These are phyloP conservation scores for Sminthurinus aureus DNA, from an alignment of 2,888 invertebrate species.

Conservation along the genomic window DNA sequence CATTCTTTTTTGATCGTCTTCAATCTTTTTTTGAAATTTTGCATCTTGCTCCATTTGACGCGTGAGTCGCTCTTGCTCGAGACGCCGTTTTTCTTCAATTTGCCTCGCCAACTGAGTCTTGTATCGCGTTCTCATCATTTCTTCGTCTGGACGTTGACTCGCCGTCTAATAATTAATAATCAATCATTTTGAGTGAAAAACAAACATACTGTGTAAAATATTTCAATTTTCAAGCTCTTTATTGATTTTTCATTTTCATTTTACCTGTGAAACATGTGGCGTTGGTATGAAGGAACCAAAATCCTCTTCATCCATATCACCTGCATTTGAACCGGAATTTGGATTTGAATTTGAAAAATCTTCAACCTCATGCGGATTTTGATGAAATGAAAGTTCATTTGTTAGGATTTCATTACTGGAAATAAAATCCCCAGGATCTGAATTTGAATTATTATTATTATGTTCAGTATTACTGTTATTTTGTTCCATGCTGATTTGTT, in stretches of 20 bases:
- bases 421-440: too few species aligned
- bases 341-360: too few species aligned
- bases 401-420: too few species aligned
- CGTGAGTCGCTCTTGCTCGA: constrained; percentile 44
- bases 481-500: too few species aligned
- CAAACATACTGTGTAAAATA: neutral
- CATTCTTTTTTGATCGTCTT: constrained; percentile 50
- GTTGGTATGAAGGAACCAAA: neutral
- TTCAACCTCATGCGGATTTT: too few species aligned
- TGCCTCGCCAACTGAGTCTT: constrained; percentile 44
- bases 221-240: neutral
- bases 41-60: constrained; percentile 49
- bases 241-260: neutral
- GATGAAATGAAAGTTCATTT: too few species aligned
- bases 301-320: neutral
- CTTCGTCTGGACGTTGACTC: constrained; percentile 30
- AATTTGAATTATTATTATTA: too few species aligned
- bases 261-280: constrained; percentile 22
- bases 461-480: too few species aligned
- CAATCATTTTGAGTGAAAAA: too few species aligned
- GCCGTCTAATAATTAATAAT: constrained; percentile 24
- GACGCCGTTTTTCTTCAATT: constrained; percentile 48
- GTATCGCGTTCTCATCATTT: constrained; percentile 17
- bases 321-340: neutral
- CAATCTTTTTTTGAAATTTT: constrained; percentile 50